Evolutionary conservation across 30 jellyfish, hydroid and myxozoan species (phyloP).

Genomic region (Rhopilema esculentum): DNA sequence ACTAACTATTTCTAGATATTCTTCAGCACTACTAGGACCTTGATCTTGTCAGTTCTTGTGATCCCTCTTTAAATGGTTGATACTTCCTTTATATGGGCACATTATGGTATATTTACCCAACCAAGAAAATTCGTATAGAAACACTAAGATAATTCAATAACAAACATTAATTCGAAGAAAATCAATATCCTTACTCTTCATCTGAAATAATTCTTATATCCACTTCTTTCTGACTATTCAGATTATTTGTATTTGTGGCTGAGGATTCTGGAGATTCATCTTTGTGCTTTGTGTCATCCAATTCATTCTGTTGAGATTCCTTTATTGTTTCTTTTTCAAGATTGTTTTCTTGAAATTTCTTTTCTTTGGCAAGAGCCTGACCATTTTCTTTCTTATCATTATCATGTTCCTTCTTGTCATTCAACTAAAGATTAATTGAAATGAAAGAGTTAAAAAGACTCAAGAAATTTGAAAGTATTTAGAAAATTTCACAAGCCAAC

Average conservation of each 20-base stretch:
- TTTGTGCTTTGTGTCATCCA: neutral
- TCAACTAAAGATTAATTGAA: neutral
- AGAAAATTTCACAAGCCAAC: no score
- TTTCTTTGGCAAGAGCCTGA: neutral
- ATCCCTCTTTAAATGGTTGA: no score
- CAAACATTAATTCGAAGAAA: no score
- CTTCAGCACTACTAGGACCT: no score
- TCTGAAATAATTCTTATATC: constrained; percentile 28
- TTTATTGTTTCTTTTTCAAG: neutral
- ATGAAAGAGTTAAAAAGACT: no score
- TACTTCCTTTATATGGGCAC: no score
- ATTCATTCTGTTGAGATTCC: neutral
- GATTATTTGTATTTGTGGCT: neutral
- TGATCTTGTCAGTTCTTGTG: no score
- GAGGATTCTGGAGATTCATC: neutral
- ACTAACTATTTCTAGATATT: no score
- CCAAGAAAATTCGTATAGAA: no score
- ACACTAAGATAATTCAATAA: no score
- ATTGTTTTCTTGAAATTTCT: neutral
- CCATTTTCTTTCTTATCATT: neutral
- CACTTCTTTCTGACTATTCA: neutral
- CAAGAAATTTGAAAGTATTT: no score
- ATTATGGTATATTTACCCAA: no score
- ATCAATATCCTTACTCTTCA: constrained; percentile 11
- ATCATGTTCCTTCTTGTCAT: neutral